phyloP scores from a whole-genome alignment of 2,888 invertebrate genomes.

The Dynastes tityus region DNA sequence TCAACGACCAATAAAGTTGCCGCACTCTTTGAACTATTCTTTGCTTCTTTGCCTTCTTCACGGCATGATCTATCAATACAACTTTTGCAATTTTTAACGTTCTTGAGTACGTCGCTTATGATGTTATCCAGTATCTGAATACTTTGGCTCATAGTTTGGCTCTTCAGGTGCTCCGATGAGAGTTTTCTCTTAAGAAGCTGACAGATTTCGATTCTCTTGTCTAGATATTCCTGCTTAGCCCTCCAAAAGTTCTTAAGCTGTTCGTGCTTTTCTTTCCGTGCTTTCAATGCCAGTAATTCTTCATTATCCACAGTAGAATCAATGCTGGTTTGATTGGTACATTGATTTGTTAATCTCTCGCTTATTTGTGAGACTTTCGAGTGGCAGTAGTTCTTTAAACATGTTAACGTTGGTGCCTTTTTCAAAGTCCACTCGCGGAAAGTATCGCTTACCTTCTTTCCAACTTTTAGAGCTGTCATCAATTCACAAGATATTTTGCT shows the following conservation, averaged over 20 bases:
- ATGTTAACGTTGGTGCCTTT: conserved; percentile 50
- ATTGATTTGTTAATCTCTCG: conserved; percentile 45
- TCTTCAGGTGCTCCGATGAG: conserved; percentile 23
- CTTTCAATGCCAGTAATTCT: conserved; percentile 52
- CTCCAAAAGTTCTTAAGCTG: conserved; percentile 57
- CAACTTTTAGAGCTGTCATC: conserved; percentile 49
- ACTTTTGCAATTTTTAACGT: conserved; percentile 46
- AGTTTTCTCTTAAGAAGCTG: conserved; percentile 54
- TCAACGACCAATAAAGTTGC: background rate
- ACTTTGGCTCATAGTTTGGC: conserved; percentile 42
- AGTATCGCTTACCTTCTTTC: conserved; percentile 49
- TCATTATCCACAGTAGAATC: conserved; percentile 41
- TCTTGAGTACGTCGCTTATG: conserved; percentile 48
- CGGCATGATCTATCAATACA: conserved; percentile 9
- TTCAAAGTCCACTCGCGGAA: conserved; percentile 51
- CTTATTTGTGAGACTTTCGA: conserved; percentile 50
- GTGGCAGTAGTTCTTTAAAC: conserved; percentile 50
- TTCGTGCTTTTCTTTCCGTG: conserved; percentile 57
- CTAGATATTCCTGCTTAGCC: conserved; percentile 58
- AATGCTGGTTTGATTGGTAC: conserved; percentile 24
- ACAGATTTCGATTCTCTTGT: conserved; percentile 58
- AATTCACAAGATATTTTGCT: conserved; percentile 47
- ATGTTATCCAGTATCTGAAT: conserved; percentile 49
- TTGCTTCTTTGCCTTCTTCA: background rate
- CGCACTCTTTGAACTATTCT: conserved; percentile 39